Conservation (phyloP, 1,140 invertebrate species). For the Musca vetustissima region DNA sequence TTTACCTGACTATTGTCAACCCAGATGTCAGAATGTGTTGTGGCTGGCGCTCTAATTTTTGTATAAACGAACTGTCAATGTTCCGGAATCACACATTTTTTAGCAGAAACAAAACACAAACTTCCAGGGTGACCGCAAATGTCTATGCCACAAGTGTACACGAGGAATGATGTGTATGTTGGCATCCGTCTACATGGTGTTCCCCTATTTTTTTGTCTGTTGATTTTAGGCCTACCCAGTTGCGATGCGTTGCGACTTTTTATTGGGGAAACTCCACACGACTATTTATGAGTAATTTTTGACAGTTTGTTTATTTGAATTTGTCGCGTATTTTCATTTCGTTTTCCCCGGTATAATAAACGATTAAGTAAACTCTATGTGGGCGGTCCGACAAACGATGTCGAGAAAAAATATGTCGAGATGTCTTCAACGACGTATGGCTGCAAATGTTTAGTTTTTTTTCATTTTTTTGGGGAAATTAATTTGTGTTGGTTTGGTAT, state of each 20-base stretch:
- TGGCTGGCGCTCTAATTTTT: constrained; percentile 18
- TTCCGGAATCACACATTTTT: not conserved
- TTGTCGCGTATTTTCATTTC: constrained; percentile 26
- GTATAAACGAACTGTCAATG: constrained; percentile 18
- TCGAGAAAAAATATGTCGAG: not conserved
- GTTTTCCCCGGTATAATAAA: constrained; percentile 24
- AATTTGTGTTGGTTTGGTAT: not conserved
- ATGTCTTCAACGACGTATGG: constrained; percentile 8
- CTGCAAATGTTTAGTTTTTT: constrained; percentile 12
- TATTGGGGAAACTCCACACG: constrained; percentile 16
- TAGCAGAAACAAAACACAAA: not conserved
- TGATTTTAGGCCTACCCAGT: not conserved
- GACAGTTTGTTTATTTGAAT: constrained; percentile 32
- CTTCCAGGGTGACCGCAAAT: not conserved
- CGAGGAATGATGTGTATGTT: not conserved
- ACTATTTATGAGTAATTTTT: constrained; percentile 30
- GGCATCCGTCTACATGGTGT: not conserved
- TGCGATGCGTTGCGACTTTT: not conserved
- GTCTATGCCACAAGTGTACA: not conserved
- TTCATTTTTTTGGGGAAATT: constrained; percentile 8
- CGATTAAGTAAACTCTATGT: constrained; percentile 26
- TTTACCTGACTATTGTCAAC: constrained; percentile 29
- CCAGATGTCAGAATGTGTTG: constrained; percentile 26
- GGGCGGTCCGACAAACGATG: constrained; percentile 15
- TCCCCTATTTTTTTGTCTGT: not conserved